Percentiles rank a stretch among this genome's conserved stretches.
These are phyloP conservation scores for Cyphomyrmex costatus DNA, from an alignment of 1,140 invertebrate genomes.

Conservation along the genomic window DNA sequence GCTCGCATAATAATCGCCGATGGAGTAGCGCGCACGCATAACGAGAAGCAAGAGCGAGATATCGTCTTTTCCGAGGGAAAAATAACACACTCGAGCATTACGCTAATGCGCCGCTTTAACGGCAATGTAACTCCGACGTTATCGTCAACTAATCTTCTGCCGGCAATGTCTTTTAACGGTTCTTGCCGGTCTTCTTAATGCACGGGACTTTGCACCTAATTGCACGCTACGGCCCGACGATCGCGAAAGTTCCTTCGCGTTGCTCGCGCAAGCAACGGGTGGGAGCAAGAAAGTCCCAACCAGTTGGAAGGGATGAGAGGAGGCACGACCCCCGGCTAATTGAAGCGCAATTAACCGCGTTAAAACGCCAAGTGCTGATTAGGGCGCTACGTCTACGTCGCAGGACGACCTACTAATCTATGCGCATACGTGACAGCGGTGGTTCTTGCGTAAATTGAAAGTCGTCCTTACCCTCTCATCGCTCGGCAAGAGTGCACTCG, in stretches of 20 bases:
- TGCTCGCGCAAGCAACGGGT: slow-evolving; percentile 30
- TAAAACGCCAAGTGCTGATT: slow-evolving; percentile 78
- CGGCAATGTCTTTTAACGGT: slow-evolving; percentile 63
- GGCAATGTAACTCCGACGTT: slow-evolving; percentile 70
- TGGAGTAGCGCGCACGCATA: neutral
- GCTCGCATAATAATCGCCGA: slow-evolving; percentile 9
- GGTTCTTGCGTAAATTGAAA: slow-evolving; percentile 62
- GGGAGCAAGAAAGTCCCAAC: slow-evolving; percentile 61
- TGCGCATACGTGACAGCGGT: slow-evolving; percentile 55
- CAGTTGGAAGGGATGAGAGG: neutral
- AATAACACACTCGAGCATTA: slow-evolving; percentile 58
- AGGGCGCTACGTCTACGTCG: slow-evolving; percentile 41
- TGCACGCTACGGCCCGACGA: slow-evolving; percentile 63
- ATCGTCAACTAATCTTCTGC: slow-evolving; percentile 70
- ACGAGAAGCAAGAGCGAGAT: neutral
- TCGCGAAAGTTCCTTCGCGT: slow-evolving; percentile 67
- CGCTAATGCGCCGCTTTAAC: slow-evolving; percentile 66
- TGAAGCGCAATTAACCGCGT: slow-evolving; percentile 80
- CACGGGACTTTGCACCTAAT: slow-evolving; percentile 68
- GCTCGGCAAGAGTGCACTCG: slow-evolving; percentile 53
- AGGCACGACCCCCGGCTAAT: slow-evolving; percentile 71
- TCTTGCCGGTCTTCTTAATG: slow-evolving; percentile 70
- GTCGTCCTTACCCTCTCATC: slow-evolving; percentile 58
- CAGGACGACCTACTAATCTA: slow-evolving; percentile 72
- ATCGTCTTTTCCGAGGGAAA: slow-evolving; percentile 1